These are phyloP conservation scores for Apodemus speciosus DNA, from an alignment of 2,113 vertebrate genomes.

Conservation along the genomic window DNA sequence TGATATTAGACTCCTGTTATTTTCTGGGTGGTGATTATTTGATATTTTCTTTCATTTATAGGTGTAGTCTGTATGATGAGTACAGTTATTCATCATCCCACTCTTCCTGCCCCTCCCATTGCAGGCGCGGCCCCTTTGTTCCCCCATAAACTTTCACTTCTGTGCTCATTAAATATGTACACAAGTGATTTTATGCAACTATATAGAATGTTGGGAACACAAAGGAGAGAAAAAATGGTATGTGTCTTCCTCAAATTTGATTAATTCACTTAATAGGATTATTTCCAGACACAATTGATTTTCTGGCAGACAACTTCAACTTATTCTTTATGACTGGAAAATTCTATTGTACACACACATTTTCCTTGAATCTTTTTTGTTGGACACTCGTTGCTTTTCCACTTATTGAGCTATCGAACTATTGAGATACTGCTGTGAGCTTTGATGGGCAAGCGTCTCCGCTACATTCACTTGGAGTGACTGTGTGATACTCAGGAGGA, in stretches of 20 bases:
- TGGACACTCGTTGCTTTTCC: neutral
- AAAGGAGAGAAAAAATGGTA: neutral
- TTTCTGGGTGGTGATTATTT: neutral
- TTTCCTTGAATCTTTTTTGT: neutral
- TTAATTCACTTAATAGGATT: neutral
- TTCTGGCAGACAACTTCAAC: neutral
- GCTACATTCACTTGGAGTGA: too few relatives aligned
- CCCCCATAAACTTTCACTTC: neutral
- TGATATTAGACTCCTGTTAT: slow-evolving; percentile 8
- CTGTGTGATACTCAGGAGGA: neutral
- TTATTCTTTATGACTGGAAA: neutral
- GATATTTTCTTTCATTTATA: neutral
- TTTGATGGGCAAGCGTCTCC: neutral
- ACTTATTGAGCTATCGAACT: too few relatives aligned
- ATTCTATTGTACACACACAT: neutral
- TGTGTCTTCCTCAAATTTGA: neutral
- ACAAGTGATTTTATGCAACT: neutral
- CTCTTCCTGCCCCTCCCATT: too few relatives aligned
- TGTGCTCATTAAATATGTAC: neutral
- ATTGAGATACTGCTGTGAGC: too few relatives aligned
- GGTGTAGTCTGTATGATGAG: neutral
- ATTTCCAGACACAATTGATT: neutral
- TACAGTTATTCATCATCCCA: too few relatives aligned
- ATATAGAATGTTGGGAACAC: too few relatives aligned
- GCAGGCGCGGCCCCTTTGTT: neutral